Evolutionary conservation across 2,113 vertebrate species (phyloP).

Genomic region (Malaclemys terrapin): DNA sequence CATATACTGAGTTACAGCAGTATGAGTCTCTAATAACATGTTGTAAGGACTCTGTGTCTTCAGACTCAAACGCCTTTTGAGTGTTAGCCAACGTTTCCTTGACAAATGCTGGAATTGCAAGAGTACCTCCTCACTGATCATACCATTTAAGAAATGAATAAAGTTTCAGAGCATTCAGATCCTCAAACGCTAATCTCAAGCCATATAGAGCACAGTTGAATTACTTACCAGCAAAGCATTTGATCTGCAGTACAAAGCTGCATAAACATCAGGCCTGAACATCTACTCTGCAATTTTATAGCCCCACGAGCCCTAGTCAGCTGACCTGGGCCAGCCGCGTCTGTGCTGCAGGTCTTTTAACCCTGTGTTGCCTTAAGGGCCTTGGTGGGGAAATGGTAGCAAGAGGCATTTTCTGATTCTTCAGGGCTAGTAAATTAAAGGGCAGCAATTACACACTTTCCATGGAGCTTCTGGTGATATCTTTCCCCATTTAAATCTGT

Average conservation of each 20-base stretch:
- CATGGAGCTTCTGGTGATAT: neutral
- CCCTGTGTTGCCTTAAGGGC: neutral
- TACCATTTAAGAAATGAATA: neutral
- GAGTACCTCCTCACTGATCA: neutral
- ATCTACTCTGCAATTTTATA: neutral
- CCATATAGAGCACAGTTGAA: neutral
- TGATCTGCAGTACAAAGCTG: neutral
- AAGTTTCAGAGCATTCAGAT: neutral
- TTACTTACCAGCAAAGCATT: neutral
- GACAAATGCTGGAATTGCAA: neutral
- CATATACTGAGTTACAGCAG: neutral
- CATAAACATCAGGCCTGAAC: neutral
- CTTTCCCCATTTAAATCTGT: rapidly evolving
- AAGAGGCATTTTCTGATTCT: neutral
- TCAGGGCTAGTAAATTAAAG: neutral
- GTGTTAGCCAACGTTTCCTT: neutral
- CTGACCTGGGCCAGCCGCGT: neutral
- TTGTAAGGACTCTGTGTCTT: neutral
- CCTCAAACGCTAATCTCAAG: neutral
- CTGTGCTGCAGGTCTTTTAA: neutral
- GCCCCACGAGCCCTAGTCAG: neutral
- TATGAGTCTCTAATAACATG: neutral
- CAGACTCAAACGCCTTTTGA: neutral
- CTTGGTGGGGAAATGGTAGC: neutral
- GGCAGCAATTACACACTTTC: neutral